Base-by-base conservation (phyloP, 2,797 vertebrate species). In the Lutjanus argentimaculatus region DNA sequence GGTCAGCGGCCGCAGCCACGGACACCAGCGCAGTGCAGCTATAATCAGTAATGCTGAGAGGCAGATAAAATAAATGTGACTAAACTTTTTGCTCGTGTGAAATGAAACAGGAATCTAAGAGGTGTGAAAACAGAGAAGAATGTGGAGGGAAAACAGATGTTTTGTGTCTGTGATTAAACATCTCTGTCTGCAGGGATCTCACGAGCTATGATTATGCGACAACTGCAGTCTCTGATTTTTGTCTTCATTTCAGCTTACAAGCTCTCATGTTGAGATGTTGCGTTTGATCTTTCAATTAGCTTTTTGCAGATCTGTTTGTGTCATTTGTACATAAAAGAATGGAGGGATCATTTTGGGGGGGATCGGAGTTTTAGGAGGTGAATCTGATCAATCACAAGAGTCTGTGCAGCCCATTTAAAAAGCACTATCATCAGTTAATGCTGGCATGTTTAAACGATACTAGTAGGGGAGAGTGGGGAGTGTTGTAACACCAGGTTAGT, bases 271-370 rank as follows among this genome's bases (percentile, higher is more conserved):
- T 63, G 63, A 80, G 82, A 75, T 30, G 22, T 5, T 58, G 66
- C 11, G 17, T 79, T 74, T 84, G 75, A 88, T 87, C 67, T 68
- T 69, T 83, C 78, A 84, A 66, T 90, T 85, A 72, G 73, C 75
- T 55, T 48, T 48, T 48, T 61, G 69, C 67, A 46, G 73, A 77
- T 85, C 21, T 72, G 68, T 82, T 75, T 72, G 67, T 83, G 71
- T 55, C 17, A 84, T 82, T 71, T 79, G 13, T 10, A 9, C 43
- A 77, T 67, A 11, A 84, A 72, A 8, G n/a, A 58, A 75, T 1
- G 8, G 21, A 42, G 42, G 48, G 48, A 78, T 63, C 2, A 21
- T 85, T 75, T 75, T 75, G n/a, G 52, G 12, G 2, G 15, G 43
- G 77, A 75, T 69, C 7, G 25, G 53, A 72, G 55, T 64, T 75